phyloP scores from a whole-genome alignment of 2,888 invertebrate genomes.

The Latrodectus elegans region DNA sequence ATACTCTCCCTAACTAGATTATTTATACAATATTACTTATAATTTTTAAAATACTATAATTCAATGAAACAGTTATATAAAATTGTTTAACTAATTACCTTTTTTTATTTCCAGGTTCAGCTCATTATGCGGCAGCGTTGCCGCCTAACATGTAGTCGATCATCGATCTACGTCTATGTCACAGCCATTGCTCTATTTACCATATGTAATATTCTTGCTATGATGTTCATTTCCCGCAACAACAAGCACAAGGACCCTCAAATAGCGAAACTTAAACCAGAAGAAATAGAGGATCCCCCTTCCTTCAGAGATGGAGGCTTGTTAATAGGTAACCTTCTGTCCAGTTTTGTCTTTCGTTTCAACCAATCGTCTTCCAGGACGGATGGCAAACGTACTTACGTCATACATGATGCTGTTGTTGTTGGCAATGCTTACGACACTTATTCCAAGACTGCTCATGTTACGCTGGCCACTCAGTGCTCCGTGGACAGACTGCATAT shows the following conservation, averaged over 20 bases:
- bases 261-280: constrained; percentile 15
- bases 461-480: constrained; percentile 85
- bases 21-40: no score
- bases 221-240: constrained; percentile 49
- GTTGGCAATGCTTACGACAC: constrained; percentile 82
- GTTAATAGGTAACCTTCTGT: constrained; percentile 55
- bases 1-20: no score
- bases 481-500: constrained; percentile 88
- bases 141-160: constrained; percentile 54
- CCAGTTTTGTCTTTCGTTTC: constrained; percentile 61
- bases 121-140: constrained; percentile 67
- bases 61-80: no score
- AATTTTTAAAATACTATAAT: no score
- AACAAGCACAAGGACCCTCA: constrained; percentile 25
- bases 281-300: neutral
- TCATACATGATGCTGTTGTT: constrained; percentile 83
- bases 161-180: constrained; percentile 56
- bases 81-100: neutral
- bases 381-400: constrained; percentile 76
- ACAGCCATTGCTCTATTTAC: constrained; percentile 62
- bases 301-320: constrained; percentile 43
- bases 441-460: constrained; percentile 20
- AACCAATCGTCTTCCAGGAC: constrained; percentile 64
- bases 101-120: constrained; percentile 29
- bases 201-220: constrained; percentile 61